phyloP scores from a whole-genome alignment of 2,797 vertebrate species.

The Acanthiza pusilla region DNA sequence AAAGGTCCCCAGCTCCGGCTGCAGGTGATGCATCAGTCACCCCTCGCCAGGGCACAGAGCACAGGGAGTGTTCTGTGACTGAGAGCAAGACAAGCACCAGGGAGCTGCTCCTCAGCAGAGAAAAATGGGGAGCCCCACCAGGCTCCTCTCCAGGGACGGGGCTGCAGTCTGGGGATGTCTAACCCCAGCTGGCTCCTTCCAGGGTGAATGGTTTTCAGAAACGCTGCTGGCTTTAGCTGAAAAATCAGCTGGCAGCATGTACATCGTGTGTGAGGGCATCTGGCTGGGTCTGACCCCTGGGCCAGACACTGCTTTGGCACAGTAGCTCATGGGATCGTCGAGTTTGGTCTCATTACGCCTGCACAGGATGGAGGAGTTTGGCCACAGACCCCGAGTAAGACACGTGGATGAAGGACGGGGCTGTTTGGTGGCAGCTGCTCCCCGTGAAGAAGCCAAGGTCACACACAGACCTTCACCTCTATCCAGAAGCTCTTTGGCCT shows the following conservation, averaged over 20 bases:
- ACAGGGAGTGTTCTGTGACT: background rate
- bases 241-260: background rate
- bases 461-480: background rate
- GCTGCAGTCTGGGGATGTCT: background rate
- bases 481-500: background rate
- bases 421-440: background rate
- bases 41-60: background rate
- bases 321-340: fast-evolving
- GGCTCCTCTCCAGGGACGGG: background rate
- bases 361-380: background rate
- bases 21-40: conserved; percentile 50
- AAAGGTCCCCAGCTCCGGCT: background rate
- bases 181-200: background rate
- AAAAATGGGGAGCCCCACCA: background rate
- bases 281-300: background rate
- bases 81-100: background rate
- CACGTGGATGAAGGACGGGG: fast-evolving
- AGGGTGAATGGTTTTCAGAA: background rate
- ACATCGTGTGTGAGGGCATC: background rate
- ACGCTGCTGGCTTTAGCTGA: background rate
- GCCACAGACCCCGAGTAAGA: background rate
- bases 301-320: background rate
- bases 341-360: background rate
- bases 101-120: background rate
- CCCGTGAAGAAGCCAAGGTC: background rate